Percentiles rank a stretch among this genome's conserved stretches.
phyloP scores from a whole-genome alignment of 2,113 vertebrate genomes.

The Pleuronectes platessa region DNA sequence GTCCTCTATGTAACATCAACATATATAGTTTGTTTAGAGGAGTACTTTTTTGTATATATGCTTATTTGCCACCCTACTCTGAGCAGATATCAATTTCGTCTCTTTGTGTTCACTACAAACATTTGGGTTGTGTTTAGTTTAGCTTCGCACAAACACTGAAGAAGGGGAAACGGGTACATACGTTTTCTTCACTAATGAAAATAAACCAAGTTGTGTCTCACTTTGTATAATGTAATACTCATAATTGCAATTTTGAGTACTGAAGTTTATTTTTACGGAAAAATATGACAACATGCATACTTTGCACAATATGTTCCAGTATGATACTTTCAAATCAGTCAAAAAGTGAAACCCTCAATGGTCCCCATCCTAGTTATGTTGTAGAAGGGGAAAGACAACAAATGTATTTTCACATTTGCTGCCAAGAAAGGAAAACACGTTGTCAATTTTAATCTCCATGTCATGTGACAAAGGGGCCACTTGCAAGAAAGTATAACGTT shows the following conservation, averaged over 20 bases:
- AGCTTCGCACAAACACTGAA: conserved; percentile 1
- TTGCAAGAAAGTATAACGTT: too few relatives aligned
- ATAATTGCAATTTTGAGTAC: background rate
- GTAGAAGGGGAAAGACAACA: too few relatives aligned
- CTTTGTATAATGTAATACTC: background rate
- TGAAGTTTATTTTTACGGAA: background rate
- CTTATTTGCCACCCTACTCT: background rate
- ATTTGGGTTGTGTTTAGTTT: background rate
- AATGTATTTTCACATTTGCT: too few relatives aligned
- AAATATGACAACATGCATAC: background rate
- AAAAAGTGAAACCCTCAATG: background rate
- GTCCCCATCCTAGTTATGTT: too few relatives aligned
- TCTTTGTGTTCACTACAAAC: background rate
- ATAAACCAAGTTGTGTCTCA: background rate
- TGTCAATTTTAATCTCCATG: too few relatives aligned
- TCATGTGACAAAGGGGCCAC: background rate
- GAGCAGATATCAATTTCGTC: background rate
- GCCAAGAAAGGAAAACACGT: too few relatives aligned
- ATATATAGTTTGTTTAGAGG: background rate
- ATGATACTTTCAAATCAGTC: background rate
- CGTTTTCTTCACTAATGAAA: background rate
- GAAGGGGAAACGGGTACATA: background rate
- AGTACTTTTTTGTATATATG: background rate
- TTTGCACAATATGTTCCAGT: background rate
- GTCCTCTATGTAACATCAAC: background rate